Evolutionary conservation across 2,797 vertebrate species (phyloP).

Genomic region (Spheniscus humboldti): DNA sequence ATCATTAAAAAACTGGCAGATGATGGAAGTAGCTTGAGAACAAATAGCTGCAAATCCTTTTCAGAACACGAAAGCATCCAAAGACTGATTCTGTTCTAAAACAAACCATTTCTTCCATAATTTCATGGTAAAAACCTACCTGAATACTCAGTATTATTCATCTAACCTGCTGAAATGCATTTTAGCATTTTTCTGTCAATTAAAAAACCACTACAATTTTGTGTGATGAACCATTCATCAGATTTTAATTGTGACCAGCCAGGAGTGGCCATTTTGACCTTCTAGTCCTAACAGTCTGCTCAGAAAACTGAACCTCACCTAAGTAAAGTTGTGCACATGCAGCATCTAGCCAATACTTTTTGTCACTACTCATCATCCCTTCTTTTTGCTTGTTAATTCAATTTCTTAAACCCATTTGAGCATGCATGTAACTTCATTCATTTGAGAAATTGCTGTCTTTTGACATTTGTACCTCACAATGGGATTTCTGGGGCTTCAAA

Average conservation of each 20-base stretch:
- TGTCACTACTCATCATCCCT: background rate
- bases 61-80: background rate
- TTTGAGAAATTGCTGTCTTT: background rate
- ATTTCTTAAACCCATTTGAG: background rate
- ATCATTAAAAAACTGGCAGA: background rate
- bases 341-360: background rate
- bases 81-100: background rate
- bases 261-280: background rate
- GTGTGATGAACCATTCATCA: background rate
- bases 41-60: background rate
- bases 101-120: background rate
- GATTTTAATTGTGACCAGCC: background rate
- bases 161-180: background rate
- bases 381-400: background rate
- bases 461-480: background rate
- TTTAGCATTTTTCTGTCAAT: background rate
- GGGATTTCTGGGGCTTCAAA: background rate
- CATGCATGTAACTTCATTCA: background rate
- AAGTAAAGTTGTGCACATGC: background rate
- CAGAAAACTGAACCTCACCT: background rate
- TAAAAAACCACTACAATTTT: background rate
- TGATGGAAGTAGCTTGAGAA: background rate
- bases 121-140: background rate
- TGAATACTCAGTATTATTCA: background rate
- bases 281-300: background rate